Evolutionary conservation across 2,113 vertebrate genomes (phyloP), one percentile per base, ranked within the genome.

Genomic region (Tupaia chinensis): DNA sequence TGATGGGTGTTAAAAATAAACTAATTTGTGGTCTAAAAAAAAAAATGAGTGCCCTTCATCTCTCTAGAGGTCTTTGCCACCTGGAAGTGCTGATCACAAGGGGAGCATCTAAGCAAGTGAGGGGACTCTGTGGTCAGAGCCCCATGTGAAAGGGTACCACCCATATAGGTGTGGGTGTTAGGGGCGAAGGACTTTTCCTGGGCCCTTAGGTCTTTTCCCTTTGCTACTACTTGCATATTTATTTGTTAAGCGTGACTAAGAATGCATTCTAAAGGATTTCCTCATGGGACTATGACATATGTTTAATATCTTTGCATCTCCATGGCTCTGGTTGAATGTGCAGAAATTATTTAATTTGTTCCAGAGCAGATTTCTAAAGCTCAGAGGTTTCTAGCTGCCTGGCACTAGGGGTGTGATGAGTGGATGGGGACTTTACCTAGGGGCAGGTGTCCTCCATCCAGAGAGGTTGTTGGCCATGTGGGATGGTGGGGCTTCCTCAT

Each of bases 71-170:
- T 5, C 34, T 63, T 60, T 65, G 1, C 12, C 72, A 73, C 12
- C 32, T 23, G 7, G 22, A 23, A 69, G 22, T 63, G 25, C 29
- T 2, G 72, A 10, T 7, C 8, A 8, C 32, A 9, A 5, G 13
- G 44, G 20, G n/a, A 87, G 9, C 0, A 0, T n/a, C 23, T 14
- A 10, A 14, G 4, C 13, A 17, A 63, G 68, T 32, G 32, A 32
- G 32, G 32, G 32, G 32, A 32, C 32, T 32, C 32, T 32, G 32
- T 32, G 32, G 32, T 32, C 73, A 32, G 15, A 11, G n/a, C 0
- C 0, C 22, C 3, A 15, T 9, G 0, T 6, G 0, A 44, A 22
- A 10, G 3, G 1, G 7, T 6, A 1, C 0, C 1, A 2, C 11
- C 7, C 27, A 25, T 4, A 1, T 5, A 22, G 34, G 17, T 10